A percentile compares a stretch with the other conserved stretches of the same genome.
Conservation (phyloP, 2,113 vertebrate species). For the Thalassoma bifasciatum region DNA sequence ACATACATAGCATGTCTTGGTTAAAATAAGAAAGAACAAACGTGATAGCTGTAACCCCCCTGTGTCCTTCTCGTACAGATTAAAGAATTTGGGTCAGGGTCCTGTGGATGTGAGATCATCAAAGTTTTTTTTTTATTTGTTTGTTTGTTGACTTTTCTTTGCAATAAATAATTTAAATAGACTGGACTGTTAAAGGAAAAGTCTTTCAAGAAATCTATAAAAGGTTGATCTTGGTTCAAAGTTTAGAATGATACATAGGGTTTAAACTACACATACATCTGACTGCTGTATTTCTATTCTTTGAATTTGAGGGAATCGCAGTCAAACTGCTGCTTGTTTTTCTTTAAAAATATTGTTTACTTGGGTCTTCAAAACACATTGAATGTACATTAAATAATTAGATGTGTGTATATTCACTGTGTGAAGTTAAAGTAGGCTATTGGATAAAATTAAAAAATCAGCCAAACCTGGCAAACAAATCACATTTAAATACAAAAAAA, state of each 20-base stretch:
- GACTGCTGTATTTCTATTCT: too few species aligned
- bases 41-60: constrained; percentile 40
- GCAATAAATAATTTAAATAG: neutral
- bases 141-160: constrained; percentile 32
- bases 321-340: too few species aligned
- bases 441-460: neutral
- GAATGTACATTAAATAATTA: neutral
- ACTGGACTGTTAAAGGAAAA: constrained; percentile 1
- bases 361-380: too few species aligned
- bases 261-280: neutral
- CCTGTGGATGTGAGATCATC: constrained; percentile 42
- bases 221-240: neutral
- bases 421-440: neutral
- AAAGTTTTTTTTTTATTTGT: constrained; percentile 44
- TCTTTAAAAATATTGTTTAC: too few species aligned
- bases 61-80: constrained; percentile 56
- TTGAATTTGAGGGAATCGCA: too few species aligned
- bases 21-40: constrained; percentile 54
- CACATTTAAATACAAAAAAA: constrained; percentile 38
- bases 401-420: constrained; percentile 9
- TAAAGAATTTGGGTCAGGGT: constrained; percentile 65
- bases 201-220: neutral
- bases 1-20: neutral
- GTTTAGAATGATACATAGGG: neutral
- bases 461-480: constrained; percentile 17